Evolutionary conservation across 2,797 vertebrate genomes (phyloP).

Genomic region (Garrulus glandarius): DNA sequence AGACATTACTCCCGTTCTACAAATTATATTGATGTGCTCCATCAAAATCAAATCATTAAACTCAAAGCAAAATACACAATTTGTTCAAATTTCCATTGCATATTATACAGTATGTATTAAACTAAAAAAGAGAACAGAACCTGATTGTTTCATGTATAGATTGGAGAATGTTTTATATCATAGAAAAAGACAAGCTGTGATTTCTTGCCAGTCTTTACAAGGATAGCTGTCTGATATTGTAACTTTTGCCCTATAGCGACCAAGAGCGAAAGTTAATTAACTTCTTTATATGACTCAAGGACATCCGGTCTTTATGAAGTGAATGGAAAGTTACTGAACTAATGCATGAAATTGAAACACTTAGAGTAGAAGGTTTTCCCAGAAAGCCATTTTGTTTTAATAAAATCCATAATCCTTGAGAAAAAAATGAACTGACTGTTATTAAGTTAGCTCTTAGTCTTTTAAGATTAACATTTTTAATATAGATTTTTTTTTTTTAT

Average conservation of each 20-base stretch:
- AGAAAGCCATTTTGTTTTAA: background rate
- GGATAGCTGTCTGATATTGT: background rate
- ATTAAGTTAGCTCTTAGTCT: background rate
- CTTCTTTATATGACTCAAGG: background rate
- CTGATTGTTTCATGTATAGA: background rate
- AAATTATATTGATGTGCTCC: background rate
- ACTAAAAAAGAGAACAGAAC: background rate
- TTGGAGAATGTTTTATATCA: background rate
- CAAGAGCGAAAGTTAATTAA: background rate
- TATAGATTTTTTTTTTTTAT: background rate
- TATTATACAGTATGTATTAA: background rate
- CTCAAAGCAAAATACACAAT: background rate
- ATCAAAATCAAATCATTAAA: background rate
- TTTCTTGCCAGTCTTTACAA: background rate
- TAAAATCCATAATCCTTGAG: conserved; percentile 14
- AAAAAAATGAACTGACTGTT: background rate
- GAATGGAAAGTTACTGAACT: conserved; percentile 2
- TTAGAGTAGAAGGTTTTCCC: background rate
- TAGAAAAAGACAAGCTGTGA: background rate
- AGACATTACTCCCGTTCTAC: background rate
- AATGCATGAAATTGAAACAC: background rate
- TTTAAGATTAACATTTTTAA: background rate
- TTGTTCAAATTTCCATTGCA: background rate
- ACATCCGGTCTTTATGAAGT: background rate
- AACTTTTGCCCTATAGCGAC: background rate